Base-by-base conservation (phyloP, 2,797 vertebrate genomes). In the Acropternis orthonyx region DNA sequence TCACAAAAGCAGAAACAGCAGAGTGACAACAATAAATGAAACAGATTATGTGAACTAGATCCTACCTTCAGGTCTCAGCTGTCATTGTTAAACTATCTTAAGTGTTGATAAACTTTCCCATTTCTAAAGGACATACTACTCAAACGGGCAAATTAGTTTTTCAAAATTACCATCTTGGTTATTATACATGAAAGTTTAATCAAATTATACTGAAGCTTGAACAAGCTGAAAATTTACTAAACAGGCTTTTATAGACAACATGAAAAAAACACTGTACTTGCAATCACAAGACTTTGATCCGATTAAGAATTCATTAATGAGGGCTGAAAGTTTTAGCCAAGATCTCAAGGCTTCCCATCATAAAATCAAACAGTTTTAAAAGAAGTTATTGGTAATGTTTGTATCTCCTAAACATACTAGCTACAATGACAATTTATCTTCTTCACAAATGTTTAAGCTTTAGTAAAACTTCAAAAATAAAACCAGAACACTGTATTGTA, bases 1-100 rank as follows among this genome's bases (percentile, higher is more conserved):
- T 68, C 34, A 75, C 27, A 28, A 83, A 56, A 77, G 52, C 28
- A 91, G 37, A 7, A 84, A 65, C 10, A 72, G 24, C 27, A 86
- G 20, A 78, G 6, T 30, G 8, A 75, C 10, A 55, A 30, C 6
- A 79, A n/a, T 0, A 56, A 10, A 2, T 14, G n/a, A 15, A 4
- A 88, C 6, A 27, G n/a, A 55, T 1, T 36, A 22, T 48, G 6
- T 79, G 36, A 80, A 76, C 17, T 14, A 62, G 9, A 36, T 34
- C 48, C 2, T n/a, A 72, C 56, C 14, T 72, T 37, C 37, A 37
- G 37, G 37, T 37, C 37, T 37, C 37, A 37, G 37, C 37, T 37
- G 37, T 37, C 32, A 41, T 23, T 54, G 32, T 24, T 39, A n/a
- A 76, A 68, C 43, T 59, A 39, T 21, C 51, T 14, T 0, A 88